Percentiles rank a stretch among this genome's conserved stretches.
Evolutionary conservation across 2,888 invertebrate species (phyloP).

Genomic region (Trissonchulus latispiculum): DNA sequence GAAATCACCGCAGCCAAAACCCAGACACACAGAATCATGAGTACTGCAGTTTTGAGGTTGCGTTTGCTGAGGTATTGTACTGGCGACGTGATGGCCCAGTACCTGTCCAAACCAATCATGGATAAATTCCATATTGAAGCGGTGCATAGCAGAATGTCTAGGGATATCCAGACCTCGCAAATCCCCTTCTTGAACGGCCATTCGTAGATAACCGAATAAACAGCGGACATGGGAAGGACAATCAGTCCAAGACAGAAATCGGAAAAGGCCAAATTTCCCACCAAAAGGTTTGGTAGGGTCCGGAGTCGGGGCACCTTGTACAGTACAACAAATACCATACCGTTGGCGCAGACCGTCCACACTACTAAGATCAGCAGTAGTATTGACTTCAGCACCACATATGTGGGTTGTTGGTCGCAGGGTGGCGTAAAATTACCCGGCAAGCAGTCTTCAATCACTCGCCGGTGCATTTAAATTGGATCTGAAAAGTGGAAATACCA

Average conservation of each 20-base stretch:
- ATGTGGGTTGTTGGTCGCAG: neutral
- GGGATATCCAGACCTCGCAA: conserved; percentile 49
- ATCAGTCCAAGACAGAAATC: conserved; percentile 47
- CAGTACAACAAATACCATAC: conserved; percentile 41
- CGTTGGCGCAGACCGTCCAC: conserved; percentile 42
- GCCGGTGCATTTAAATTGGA: too few species aligned
- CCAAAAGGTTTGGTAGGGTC: conserved; percentile 49
- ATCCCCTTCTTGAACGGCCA: conserved; percentile 48
- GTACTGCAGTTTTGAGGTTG: conserved; percentile 41
- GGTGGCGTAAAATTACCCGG: conserved; percentile 40
- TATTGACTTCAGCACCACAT: neutral
- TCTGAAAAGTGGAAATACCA: too few species aligned
- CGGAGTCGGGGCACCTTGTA: conserved; percentile 43
- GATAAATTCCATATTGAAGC: conserved; percentile 50
- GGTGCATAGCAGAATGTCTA: conserved; percentile 49
- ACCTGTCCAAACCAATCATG: conserved; percentile 50
- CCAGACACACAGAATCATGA: conserved; percentile 48
- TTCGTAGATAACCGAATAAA: conserved; percentile 46
- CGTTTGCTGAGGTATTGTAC: conserved; percentile 47
- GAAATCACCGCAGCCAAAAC: conserved; percentile 46
- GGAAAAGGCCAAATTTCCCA: conserved; percentile 48
- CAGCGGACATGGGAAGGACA: conserved; percentile 49
- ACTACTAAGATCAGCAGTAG: conserved; percentile 36
- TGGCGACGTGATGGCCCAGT: conserved; percentile 47
- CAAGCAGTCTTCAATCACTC: too few species aligned